Percentiles rank a stretch among this genome's conserved stretches.
phyloP scores from a whole-genome alignment of 1,140 invertebrate genomes.

The Lepidurus packardi region DNA sequence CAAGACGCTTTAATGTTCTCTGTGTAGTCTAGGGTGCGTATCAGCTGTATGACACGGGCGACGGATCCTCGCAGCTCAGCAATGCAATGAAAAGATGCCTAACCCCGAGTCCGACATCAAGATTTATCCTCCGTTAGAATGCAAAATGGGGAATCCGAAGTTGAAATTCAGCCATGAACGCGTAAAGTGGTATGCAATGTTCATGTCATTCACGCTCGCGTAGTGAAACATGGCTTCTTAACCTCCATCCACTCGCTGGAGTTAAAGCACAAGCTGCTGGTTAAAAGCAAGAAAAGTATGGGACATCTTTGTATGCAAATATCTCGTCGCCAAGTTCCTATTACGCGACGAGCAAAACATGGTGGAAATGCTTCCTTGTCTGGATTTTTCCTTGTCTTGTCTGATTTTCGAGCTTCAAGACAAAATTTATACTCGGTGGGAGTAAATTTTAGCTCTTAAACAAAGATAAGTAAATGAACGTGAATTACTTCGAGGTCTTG shows the following conservation, averaged over 20 bases:
- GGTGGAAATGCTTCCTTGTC: not conserved
- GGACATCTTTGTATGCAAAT: not conserved
- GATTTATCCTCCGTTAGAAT: not conserved
- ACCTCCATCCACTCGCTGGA: not conserved
- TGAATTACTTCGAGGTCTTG: too few relatives aligned
- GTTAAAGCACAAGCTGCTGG: not conserved
- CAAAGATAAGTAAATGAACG: too few relatives aligned
- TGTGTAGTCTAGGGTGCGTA: too few relatives aligned
- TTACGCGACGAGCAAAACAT: not conserved
- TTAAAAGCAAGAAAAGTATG: constrained; percentile 3
- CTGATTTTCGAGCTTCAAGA: not conserved
- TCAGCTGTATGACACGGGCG: too few relatives aligned
- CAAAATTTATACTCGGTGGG: too few relatives aligned
- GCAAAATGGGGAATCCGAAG: constrained; percentile 2
- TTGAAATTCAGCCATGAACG: constrained; percentile 9
- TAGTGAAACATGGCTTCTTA: constrained; percentile 2
- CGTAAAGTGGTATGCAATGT: constrained; percentile 18
- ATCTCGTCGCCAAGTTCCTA: constrained; percentile 3
- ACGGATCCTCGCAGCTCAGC: not conserved
- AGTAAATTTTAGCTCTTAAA: too few relatives aligned
- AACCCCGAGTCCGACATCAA: not conserved
- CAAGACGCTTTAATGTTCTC: too few relatives aligned
- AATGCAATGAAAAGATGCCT: not conserved
- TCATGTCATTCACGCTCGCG: constrained; percentile 20
- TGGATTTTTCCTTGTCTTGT: too few relatives aligned